These are phyloP conservation scores for Gulo gulo DNA, from an alignment of 2,113 vertebrate species.

Conservation along the genomic window DNA sequence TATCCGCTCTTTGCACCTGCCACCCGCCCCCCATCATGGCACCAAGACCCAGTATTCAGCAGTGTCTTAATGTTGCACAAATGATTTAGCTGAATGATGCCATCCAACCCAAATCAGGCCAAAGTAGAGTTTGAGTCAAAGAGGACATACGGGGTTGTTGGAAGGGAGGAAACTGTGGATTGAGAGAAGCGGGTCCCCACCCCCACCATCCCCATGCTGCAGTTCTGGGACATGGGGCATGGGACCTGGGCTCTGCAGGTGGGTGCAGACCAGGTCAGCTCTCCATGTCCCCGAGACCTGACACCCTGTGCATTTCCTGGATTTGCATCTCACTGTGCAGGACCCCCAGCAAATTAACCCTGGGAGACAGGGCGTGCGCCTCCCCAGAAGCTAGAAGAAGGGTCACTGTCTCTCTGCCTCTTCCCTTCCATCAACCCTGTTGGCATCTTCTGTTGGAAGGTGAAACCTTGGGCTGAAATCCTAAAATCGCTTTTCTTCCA, in stretches of 20 bases:
- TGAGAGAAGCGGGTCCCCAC: neutral
- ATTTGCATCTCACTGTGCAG: neutral
- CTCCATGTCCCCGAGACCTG: neutral
- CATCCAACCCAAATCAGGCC: neutral
- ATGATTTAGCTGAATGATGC: neutral
- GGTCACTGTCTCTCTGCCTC: neutral
- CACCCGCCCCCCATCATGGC: too few species aligned
- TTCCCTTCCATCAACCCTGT: neutral
- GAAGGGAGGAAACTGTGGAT: neutral
- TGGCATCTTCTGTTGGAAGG: neutral
- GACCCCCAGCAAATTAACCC: too few species aligned
- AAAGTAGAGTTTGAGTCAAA: fast-evolving
- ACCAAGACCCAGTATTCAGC: neutral
- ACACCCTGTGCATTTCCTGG: too few species aligned
- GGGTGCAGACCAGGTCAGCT: neutral
- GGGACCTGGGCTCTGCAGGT: neutral
- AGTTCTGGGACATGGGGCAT: neutral
- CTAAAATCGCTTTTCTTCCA: constrained; percentile 66
- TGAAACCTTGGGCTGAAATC: constrained; percentile 75
- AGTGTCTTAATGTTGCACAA: too few species aligned
- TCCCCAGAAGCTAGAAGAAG: neutral
- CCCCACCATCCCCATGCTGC: neutral
- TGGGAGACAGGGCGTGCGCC: neutral
- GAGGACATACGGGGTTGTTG: fast-evolving
- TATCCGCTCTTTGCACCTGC: neutral